Evolutionary conservation across 2,797 vertebrate genomes (phyloP).

Genomic region (Passerculus sandwichensis): DNA sequence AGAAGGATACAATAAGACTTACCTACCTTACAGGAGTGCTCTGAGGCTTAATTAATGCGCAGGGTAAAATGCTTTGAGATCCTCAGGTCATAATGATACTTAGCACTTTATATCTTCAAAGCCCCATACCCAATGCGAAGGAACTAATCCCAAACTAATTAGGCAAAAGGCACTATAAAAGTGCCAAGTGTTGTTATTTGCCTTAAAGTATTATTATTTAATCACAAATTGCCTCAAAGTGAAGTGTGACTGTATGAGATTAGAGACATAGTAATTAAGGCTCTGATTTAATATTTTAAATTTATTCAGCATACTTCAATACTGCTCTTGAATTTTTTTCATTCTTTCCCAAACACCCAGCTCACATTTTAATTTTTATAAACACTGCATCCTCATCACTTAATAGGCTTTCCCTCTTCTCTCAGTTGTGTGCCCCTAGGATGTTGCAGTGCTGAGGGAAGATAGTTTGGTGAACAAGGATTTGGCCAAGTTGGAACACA

Average conservation of each 20-base stretch:
- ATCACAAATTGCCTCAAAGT: slow-evolving; percentile 67
- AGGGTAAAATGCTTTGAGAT: slow-evolving; percentile 67
- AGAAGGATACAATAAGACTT: slow-evolving; percentile 8
- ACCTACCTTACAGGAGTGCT: slow-evolving; percentile 44
- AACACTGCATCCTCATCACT: slow-evolving; percentile 54
- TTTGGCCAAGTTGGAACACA: slow-evolving; percentile 37
- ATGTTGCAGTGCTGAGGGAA: slow-evolving; percentile 46
- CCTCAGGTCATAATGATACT: slow-evolving; percentile 69
- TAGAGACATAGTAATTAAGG: slow-evolving; percentile 69
- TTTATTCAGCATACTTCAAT: slow-evolving; percentile 68
- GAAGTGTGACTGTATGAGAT: slow-evolving; percentile 63
- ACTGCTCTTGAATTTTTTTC: slow-evolving; percentile 59
- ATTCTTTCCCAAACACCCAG: slow-evolving; percentile 53
- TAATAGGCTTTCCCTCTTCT: slow-evolving; percentile 60
- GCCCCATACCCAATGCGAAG: slow-evolving; percentile 61
- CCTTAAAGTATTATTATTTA: slow-evolving; percentile 75
- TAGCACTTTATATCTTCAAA: slow-evolving; percentile 73
- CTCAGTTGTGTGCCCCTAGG: slow-evolving; percentile 49
- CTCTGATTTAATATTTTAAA: slow-evolving; percentile 72
- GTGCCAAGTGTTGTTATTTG: slow-evolving; percentile 73
- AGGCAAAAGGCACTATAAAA: slow-evolving; percentile 72
- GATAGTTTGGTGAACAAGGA: slow-evolving; percentile 55
- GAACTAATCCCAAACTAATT: slow-evolving; percentile 73
- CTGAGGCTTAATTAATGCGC: slow-evolving; percentile 56
- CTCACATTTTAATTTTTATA: slow-evolving; percentile 66